Percentiles rank a stretch among this genome's conserved stretches.
phyloP scores from a whole-genome alignment of 2,888 invertebrate genomes.

The Phortica magna region DNA sequence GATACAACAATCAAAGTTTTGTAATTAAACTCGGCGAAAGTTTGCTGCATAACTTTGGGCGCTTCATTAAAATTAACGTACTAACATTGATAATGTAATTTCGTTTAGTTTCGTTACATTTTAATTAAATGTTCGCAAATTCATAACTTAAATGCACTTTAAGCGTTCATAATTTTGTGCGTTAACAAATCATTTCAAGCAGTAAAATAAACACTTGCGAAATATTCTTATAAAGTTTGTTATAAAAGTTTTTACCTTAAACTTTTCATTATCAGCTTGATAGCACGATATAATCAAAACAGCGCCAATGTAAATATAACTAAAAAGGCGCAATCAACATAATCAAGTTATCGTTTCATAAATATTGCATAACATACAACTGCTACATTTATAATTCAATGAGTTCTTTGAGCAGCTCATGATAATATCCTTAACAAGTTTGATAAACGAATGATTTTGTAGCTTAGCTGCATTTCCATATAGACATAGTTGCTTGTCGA shows the following conservation, averaged over 20 bases:
- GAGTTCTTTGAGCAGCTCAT: too few species aligned
- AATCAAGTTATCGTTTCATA: too few species aligned
- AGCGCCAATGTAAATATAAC: too few species aligned
- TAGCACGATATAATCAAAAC: too few species aligned
- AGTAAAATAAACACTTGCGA: background rate
- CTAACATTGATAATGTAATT: background rate
- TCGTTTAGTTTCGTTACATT: background rate
- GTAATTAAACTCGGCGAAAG: slow-evolving; percentile 50
- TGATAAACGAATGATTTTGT: background rate
- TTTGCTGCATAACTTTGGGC: slow-evolving; percentile 7
- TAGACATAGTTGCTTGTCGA: background rate
- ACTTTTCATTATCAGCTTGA: too few species aligned
- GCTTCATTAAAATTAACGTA: slow-evolving; percentile 21
- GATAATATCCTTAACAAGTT: background rate
- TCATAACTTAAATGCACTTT: background rate
- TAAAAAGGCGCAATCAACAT: slow-evolving; percentile 13
- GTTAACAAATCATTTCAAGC: background rate
- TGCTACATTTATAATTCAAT: too few species aligned
- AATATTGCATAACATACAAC: too few species aligned
- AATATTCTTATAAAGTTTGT: background rate
- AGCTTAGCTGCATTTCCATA: background rate
- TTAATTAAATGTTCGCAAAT: slow-evolving; percentile 15
- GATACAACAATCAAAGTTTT: slow-evolving; percentile 59
- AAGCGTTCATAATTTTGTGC: background rate
- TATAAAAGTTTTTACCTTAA: too few species aligned